A percentile compares a stretch with the other conserved stretches of the same genome.
These are phyloP conservation scores for Caenorhabditis sp. DNA, from an alignment of 2,888 invertebrate genomes.

Conservation along the genomic window DNA sequence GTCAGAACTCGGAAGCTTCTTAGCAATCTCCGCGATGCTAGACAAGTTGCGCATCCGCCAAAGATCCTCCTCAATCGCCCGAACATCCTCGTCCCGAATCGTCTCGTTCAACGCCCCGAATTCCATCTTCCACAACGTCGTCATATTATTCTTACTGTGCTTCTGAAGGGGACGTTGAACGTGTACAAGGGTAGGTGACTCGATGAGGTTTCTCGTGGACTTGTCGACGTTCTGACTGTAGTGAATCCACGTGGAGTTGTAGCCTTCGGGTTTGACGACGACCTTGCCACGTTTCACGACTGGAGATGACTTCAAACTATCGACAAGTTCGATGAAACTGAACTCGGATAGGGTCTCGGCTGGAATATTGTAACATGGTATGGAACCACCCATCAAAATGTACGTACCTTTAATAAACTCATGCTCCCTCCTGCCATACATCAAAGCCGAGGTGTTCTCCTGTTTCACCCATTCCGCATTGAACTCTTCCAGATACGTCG, in stretches of 20 bases:
- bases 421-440: conserved; percentile 55
- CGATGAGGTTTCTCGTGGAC: background rate
- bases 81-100: conserved; percentile 28
- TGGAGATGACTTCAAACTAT: conserved; percentile 39
- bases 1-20: conserved; percentile 34
- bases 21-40: conserved; percentile 1
- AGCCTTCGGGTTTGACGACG: conserved; percentile 40
- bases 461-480: conserved; percentile 38
- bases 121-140: conserved; percentile 48
- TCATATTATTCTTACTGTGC: conserved; percentile 40
- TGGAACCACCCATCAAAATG: background rate
- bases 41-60: conserved; percentile 36
- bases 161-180: conserved; percentile 58
- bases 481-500: conserved; percentile 67
- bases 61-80: conserved; percentile 38
- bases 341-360: conserved; percentile 38
- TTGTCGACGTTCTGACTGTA: conserved; percentile 7
- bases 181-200: conserved; percentile 38
- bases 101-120: conserved; percentile 54
- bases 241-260: conserved; percentile 61
- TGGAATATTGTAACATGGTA: conserved; percentile 4
- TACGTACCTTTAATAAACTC: conserved; percentile 49
- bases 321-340: conserved; percentile 44
- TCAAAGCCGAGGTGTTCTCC: conserved; percentile 7
- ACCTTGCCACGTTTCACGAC: conserved; percentile 53